Evolutionary conservation across 1,140 invertebrate species (phyloP).

Genomic region (Atta colombica): DNA sequence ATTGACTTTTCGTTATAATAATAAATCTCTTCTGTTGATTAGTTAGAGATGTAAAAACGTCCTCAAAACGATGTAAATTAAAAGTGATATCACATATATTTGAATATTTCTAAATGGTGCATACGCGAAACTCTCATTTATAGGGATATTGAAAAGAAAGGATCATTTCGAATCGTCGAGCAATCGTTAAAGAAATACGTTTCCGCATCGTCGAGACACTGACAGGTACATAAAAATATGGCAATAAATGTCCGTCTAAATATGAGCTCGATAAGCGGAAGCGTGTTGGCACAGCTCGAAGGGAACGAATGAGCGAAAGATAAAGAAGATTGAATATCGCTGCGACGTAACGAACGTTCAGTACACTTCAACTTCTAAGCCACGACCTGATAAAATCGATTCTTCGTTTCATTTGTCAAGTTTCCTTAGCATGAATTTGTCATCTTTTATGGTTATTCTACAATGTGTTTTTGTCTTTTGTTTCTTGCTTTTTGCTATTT

Average conservation of each 20-base stretch:
- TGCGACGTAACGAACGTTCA: not conserved
- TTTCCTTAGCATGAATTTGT: not conserved
- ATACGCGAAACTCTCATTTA: slow-evolving; percentile 51
- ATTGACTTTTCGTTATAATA: not conserved
- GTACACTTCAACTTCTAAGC: not conserved
- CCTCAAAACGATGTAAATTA: slow-evolving; percentile 24
- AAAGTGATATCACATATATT: not conserved
- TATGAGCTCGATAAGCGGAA: slow-evolving; percentile 47
- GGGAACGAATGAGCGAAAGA: slow-evolving; percentile 28
- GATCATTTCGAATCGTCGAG: slow-evolving; percentile 15
- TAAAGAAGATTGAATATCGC: slow-evolving; percentile 25
- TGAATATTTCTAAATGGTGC: not conserved
- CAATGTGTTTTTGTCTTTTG: no score
- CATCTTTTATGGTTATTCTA: not conserved
- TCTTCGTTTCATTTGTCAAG: slow-evolving; percentile 23
- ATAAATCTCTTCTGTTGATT: slow-evolving; percentile 26
- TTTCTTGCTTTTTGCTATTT: no score
- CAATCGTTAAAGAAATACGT: slow-evolving; percentile 36
- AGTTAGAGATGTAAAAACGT: slow-evolving; percentile 42
- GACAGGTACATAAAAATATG: slow-evolving; percentile 56
- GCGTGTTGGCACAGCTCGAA: slow-evolving; percentile 23
- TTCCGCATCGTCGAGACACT: slow-evolving; percentile 33
- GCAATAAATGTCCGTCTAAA: slow-evolving; percentile 48
- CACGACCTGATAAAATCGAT: slow-evolving; percentile 6
- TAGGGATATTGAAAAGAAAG: slow-evolving; percentile 34